Base-by-base conservation (phyloP, 2,888 invertebrate species). In the Biston betularia region DNA sequence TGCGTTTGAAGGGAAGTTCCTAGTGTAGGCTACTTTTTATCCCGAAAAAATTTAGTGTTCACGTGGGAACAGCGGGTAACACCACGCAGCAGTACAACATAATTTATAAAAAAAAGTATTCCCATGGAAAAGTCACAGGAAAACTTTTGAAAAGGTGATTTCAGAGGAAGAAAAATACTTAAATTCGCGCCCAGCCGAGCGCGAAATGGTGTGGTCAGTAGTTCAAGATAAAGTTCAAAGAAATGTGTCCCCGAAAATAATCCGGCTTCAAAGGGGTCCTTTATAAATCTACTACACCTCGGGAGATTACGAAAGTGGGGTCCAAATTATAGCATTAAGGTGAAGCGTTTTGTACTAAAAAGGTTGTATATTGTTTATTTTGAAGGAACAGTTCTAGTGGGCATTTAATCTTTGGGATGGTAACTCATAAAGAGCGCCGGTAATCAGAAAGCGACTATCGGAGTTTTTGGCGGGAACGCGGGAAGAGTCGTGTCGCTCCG, bases 221-320 rank as follows among this genome's bases (percentile, higher is more conserved):
- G 55, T 63, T 54, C 53, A 56, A 63, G 65, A 68, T 64, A 65
- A 48, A 69, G 68, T 69, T 70, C 72, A 70, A 70, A 73, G 68
- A 67, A 73, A 66, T 49, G 34, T 67, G 53, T 48, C 24, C 65
- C 10, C 46, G 40, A 56, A 68, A 69, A 67, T 73, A 69, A 69
- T 69, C 65, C 65, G 42, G 33, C 52, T 64, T 68, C 71, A 73
- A 73, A 73, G 73, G 50, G 48, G 52, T 55, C 38, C 44, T 59
- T 67, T 55, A 58, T 65, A 61, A 57, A 53, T 42, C 35, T 59
- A 56, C 55, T 61, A 66, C 62, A 58, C 61, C 46, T 57, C 52
- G 34, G 10, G 15, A 50, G 44, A 57, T 55, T 56, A 42, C 46
- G 10, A 44, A 52, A 65, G 56, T 66, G 56, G 45, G 52, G 42